A percentile compares a stretch with the other conserved stretches of the same genome.
phyloP scores from a whole-genome alignment of 2,113 vertebrate genomes.

The Corvus cornix region DNA sequence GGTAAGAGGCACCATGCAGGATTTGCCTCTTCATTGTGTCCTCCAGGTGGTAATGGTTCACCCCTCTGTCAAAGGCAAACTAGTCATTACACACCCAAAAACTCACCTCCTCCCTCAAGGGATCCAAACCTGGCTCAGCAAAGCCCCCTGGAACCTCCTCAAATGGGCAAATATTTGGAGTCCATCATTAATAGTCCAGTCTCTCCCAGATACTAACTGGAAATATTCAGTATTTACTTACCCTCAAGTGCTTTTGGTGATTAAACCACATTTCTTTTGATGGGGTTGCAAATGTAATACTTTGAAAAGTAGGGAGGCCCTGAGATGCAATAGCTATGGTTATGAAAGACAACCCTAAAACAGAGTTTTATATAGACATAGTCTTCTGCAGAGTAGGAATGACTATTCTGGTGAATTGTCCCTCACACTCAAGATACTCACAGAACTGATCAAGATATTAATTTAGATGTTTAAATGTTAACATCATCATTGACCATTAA shows the following conservation, averaged over 20 bases:
- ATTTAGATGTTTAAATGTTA: background rate
- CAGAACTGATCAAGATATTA: background rate
- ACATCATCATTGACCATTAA: background rate
- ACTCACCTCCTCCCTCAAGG: background rate
- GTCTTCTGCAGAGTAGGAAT: background rate
- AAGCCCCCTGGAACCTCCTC: background rate
- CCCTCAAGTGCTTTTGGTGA: background rate
- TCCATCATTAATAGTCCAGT: background rate
- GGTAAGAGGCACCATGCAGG: background rate
- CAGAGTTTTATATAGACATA: background rate
- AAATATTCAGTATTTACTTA: background rate
- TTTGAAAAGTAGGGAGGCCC: background rate
- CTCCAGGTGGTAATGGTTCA: background rate
- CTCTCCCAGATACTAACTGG: background rate
- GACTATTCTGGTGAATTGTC: rapidly evolving
- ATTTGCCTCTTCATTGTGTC: background rate
- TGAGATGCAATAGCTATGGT: background rate
- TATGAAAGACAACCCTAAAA: background rate
- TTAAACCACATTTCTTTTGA: background rate
- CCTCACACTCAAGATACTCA: background rate
- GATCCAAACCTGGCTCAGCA: background rate
- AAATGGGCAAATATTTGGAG: background rate
- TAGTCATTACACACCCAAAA: background rate
- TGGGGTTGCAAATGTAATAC: background rate
- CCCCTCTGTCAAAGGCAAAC: background rate